Evolutionary conservation across 2,888 invertebrate genomes (phyloP), one percentile per base, ranked within the genome.

Genomic region (Harpagoxenus sublaevis): DNA sequence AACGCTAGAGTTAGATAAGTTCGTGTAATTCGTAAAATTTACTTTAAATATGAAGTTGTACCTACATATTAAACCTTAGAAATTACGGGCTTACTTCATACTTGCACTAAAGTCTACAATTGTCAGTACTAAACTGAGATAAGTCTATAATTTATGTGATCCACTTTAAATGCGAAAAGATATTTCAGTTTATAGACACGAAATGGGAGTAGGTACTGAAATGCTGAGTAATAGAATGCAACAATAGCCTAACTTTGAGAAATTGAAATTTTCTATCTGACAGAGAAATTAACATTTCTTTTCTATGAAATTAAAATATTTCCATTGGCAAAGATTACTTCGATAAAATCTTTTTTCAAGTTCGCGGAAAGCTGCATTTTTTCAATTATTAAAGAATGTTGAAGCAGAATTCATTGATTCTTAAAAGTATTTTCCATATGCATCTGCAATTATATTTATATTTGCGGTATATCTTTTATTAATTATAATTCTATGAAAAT

Each of bases 1-100:
- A 70, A 51, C 9, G 51, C 31, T 68, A 68, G 31, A 70, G 28
- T 51, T 70, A 70, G 35, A 35, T 70, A 70, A 70, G 9, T 12
- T 12, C 35, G 1, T 51, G 3, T 51, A 35, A 70, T 51, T 51
- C 31, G 51, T 70, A 12, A 51, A 8, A 70, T 35, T n/a, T 70
- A 70, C 31, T 70, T 70, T 23, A 4, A 15, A 45, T 65, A 42
- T 66, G 9, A 9, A 68, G 12, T 18, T n/a, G 23, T 23, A 12
- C 42, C 1, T 31, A 35, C 18, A 5, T 39, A 57, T 9, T 35
- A 35, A 35, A 35, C 35, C 6, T 35, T 35, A 35, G 6, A 57
- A 73, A 71, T 71, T 55, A 39, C 15, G 39, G 23, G 1, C 9
- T 71, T 39, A 28, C 6, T 18, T 57, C 15, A 73, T 55, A 53